These are phyloP conservation scores for Cataglyphis rosenhaueri DNA, from an alignment of 2,888 invertebrate species.

Conservation along the genomic window DNA sequence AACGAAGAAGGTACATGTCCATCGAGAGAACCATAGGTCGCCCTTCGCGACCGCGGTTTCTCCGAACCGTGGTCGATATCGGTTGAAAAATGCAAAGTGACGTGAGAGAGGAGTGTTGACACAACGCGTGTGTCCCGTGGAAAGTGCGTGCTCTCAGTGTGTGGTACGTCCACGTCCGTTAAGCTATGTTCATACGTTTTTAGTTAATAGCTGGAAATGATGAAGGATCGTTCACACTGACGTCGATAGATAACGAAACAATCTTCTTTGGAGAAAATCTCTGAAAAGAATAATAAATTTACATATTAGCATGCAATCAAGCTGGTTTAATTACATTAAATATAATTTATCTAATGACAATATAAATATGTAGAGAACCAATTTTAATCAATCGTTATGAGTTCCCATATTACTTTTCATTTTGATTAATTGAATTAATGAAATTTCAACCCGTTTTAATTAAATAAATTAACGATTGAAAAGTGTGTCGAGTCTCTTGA, in stretches of 20 bases:
- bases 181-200: conserved; percentile 20
- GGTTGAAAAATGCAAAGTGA: conserved; percentile 3
- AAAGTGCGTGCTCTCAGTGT: conserved; percentile 7
- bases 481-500: not conserved
- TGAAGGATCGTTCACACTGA: not conserved
- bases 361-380: not conserved
- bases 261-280: not conserved
- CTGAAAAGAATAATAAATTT: not conserved
- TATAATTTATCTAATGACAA: not conserved
- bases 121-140: not conserved
- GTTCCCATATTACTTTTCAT: not conserved
- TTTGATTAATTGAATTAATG: not conserved
- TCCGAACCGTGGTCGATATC: conserved; percentile 53
- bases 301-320: not conserved
- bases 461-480: not conserved
- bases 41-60: conserved; percentile 27
- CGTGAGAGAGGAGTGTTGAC: not conserved
- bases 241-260: not conserved
- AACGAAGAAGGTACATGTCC: not conserved
- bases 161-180: not conserved
- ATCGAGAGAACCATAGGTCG: conserved; percentile 60
- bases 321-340: not conserved
- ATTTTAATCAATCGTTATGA: not conserved
- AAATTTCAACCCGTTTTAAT: not conserved
- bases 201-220: not conserved